A percentile compares a stretch with the other conserved stretches of the same genome.
These are phyloP conservation scores for Halocynthia roretzi DNA, from an alignment of 23 tunicate species.

Conservation along the genomic window DNA sequence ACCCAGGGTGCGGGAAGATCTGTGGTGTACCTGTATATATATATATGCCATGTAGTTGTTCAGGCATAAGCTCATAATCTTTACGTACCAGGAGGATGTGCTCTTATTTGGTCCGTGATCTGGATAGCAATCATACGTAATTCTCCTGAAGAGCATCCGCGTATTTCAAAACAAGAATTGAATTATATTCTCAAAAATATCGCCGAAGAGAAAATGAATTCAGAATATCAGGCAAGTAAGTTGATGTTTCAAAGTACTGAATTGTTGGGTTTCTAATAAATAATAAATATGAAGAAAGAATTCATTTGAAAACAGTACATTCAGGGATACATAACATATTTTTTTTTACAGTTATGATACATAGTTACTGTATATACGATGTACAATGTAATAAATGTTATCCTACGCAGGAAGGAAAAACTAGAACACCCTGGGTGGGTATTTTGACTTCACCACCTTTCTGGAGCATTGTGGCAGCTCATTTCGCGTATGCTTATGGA, in stretches of 20 bases:
- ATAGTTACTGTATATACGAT: too few species aligned
- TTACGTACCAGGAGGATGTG: constrained; percentile 1
- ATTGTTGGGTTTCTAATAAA: too few species aligned
- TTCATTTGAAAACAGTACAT: not conserved
- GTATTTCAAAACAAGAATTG: constrained; percentile 19
- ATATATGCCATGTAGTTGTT: too few species aligned
- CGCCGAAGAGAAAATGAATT: not conserved
- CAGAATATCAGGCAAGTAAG: not conserved
- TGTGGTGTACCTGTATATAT: too few species aligned
- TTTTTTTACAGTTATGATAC: too few species aligned
- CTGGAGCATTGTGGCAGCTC: constrained; percentile 63
- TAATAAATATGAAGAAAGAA: not conserved
- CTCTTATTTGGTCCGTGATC: constrained; percentile 2
- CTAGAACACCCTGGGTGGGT: constrained; percentile 67
- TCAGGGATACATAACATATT: too few species aligned
- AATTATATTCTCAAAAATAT: constrained; percentile 2
- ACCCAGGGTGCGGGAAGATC: too few species aligned
- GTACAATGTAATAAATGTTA: too few species aligned
- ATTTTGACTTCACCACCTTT: constrained; percentile 84
- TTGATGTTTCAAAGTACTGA: not conserved
- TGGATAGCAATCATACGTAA: not conserved
- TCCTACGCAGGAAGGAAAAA: constrained; percentile 17
- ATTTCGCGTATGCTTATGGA: constrained; percentile 95
- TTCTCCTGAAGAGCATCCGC: constrained; percentile 6
- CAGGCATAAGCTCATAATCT: not conserved